These are phyloP conservation scores for Agonopterix subpropinquella DNA, from an alignment of 2,888 invertebrate species.

Conservation along the genomic window DNA sequence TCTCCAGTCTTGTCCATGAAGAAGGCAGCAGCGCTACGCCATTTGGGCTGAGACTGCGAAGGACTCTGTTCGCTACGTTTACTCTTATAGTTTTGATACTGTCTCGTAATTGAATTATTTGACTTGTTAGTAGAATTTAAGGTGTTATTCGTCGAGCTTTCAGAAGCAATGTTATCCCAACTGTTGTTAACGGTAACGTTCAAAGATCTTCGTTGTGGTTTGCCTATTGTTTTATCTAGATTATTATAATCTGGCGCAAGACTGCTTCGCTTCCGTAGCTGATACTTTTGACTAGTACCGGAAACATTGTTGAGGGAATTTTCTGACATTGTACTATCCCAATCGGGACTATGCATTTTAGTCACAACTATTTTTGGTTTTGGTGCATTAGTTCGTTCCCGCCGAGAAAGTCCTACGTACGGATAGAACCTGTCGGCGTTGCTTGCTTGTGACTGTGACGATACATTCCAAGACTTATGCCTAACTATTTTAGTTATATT, in stretches of 20 bases:
- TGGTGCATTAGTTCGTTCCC: constrained; percentile 48
- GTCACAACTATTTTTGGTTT: constrained; percentile 39
- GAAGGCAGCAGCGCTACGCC: constrained; percentile 74
- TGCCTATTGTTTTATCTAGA: constrained; percentile 46
- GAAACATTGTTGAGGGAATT: constrained; percentile 41
- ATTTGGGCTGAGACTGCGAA: constrained; percentile 50
- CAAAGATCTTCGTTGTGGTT: constrained; percentile 49
- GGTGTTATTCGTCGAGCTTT: constrained; percentile 44
- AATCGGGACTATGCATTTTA: constrained; percentile 36
- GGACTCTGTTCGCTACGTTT: constrained; percentile 37
- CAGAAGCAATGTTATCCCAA: constrained; percentile 43
- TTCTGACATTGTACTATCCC: constrained; percentile 47
- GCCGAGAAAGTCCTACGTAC: constrained; percentile 67
- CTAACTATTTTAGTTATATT: constrained; percentile 71
- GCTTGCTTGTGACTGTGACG: constrained; percentile 55
- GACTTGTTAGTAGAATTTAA: constrained; percentile 39
- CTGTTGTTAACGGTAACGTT: constrained; percentile 45
- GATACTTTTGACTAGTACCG: constrained; percentile 47
- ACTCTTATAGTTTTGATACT: constrained; percentile 38
- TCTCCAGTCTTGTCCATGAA: constrained; percentile 70
- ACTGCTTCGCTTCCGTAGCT: constrained; percentile 48
- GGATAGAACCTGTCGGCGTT: constrained; percentile 67
- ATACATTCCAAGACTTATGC: constrained; percentile 80
- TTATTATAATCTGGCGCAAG: constrained; percentile 48
- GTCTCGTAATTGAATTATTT: constrained; percentile 20